Base-by-base conservation (phyloP, 2,113 vertebrate species). In the Clarias gariepinus region DNA sequence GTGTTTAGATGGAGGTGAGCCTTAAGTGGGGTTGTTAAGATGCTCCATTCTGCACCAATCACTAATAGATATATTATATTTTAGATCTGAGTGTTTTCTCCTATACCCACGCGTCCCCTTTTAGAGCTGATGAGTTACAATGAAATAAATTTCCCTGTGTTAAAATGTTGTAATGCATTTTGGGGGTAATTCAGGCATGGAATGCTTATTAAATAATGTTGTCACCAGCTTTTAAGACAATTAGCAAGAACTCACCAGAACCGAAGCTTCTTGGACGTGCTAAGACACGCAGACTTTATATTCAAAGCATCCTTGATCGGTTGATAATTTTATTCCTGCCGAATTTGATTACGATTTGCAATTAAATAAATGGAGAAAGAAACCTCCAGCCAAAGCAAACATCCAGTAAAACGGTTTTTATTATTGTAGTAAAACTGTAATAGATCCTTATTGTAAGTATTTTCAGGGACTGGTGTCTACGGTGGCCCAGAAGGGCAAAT, bases 211-310 rank as follows among this genome's bases (percentile, higher is more conserved):
- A 57, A 80, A 57, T 80, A 60, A 80, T 60, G 55, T 3, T 36
- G 5, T 60, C 28, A 80, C 36, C 78, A 36, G 57, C 55, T 80
- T 80, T 80, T 57, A 80, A 60, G 78, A 36, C 57, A 80, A 23
- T 80, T 80, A 80, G 77, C 77, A 79, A 33, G 16, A 30, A 58
- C n/a, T 3, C 30, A 11, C 52, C 55, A 9, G 47, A 78, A 78
- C 52, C 1, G 47, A 18, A 15, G 12, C 25, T 3, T 28, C 28
- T 30, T 30, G 15, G n/a, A 10, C 10, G 53, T 36, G 66, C 52
- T 47, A 58, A 71, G 30, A 69, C n/a, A 57, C 47, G 47, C 63
- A 52, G 41, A 5, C 8, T 66, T 53, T 64, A n/a, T 52, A 15
- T 28, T 30, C 41, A 66, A 25, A 66, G 2, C 30, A 79, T 79